Base-by-base conservation (phyloP, 2,797 vertebrate species). In the Anguilla marmorata region DNA sequence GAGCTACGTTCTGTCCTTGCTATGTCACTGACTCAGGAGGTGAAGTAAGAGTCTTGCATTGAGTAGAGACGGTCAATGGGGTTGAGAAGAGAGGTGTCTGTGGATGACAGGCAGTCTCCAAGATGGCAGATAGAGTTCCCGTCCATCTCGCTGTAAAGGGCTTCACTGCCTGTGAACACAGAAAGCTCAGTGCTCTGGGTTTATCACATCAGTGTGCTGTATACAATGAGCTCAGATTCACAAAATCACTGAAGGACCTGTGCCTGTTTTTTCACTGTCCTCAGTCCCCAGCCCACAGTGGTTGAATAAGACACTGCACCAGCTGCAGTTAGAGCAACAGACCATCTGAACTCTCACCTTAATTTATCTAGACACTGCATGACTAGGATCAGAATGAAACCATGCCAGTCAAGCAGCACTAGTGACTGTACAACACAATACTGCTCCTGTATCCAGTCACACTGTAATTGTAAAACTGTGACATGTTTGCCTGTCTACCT, bases 21-120 rank as follows among this genome's bases (percentile, higher is more conserved):
- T 76, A 86, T 85, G 2, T n/a, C 84, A 85, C 21, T 99, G 87
- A 84, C 19, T 99, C 97, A 99, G 89, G 98, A 98, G 87, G 99
- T 96, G 92, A 99, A 99, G 95, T 99, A 99, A 16, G 98, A 98
- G 94, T 97, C 98, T 94, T 99, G 98, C 99, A 99, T 99, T 91
- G 98, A 99, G 94, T 98, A 99, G 88, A 99, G 97, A 87, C 97
- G 96, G 92, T 99, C 98, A 0, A 99, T 99, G 41, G 98, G 99
- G 88, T 98, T 99, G 88, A 98, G 97, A 90, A 97, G 93, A 1
- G 97, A 97, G 0, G 96, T 92, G 9, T 98, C 97, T 0, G 94
- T 94, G 0, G 96, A 94, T 48, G 97, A 94, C 8, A 98, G 94
- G 92, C 96, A 97, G 94, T 98, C 96, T 0, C 95, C 93, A 91